phyloP scores from a whole-genome alignment of 2,888 invertebrate genomes.

The Terebella lapidaria region DNA sequence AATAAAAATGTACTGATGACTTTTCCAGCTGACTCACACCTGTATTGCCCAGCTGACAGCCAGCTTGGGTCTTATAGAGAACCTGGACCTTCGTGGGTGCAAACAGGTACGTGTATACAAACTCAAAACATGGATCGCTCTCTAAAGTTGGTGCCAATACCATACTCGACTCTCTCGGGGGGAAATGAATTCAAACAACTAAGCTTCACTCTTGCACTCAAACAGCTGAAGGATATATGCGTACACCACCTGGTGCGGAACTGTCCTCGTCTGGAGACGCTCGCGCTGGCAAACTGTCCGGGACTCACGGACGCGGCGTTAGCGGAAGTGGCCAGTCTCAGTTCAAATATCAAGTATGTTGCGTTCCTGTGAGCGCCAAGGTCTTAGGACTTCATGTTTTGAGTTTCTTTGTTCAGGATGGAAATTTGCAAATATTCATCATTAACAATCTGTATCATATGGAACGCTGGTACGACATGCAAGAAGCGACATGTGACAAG shows the following conservation, averaged over 20 bases:
- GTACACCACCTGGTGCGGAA: slow-evolving; percentile 41
- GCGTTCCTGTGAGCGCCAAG: neutral
- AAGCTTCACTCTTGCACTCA: no score
- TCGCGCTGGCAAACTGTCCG: slow-evolving; percentile 46
- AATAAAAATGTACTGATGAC: no score
- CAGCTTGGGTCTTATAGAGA: slow-evolving; percentile 36
- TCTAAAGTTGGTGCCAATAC: no score
- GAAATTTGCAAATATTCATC: no score
- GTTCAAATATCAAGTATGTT: slow-evolving; percentile 37
- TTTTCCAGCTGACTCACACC: slow-evolving; percentile 43
- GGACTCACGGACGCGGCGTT: slow-evolving; percentile 42
- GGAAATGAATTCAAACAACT: no score
- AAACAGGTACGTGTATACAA: slow-evolving; percentile 44
- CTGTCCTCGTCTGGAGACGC: slow-evolving; percentile 37
- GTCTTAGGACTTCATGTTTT: neutral
- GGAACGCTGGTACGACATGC: no score
- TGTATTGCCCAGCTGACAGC: slow-evolving; percentile 38
- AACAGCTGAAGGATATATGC: slow-evolving; percentile 24
- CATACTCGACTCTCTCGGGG: no score
- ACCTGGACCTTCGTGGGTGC: slow-evolving; percentile 44
- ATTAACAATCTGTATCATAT: no score
- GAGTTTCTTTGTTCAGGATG: no score
- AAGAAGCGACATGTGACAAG: no score
- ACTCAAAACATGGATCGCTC: no score
- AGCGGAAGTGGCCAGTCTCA: slow-evolving; percentile 40